Conservation (phyloP, 2,113 vertebrate species). For the Gymnorhina tibicen region DNA sequence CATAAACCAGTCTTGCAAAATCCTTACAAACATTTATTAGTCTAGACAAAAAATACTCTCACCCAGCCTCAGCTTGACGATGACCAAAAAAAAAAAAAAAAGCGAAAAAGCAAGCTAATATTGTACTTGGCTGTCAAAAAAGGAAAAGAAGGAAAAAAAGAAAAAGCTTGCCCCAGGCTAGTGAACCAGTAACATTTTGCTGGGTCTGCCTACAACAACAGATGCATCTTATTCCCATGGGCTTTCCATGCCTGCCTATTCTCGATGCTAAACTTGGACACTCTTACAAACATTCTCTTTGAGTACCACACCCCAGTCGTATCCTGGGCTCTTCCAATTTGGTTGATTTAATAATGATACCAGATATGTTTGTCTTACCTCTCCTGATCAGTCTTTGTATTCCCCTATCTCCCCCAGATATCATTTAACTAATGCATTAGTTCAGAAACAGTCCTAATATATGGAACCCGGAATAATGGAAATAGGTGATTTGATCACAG, state of each 20-base stretch:
- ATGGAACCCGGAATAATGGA: background rate
- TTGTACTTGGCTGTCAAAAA: conserved; percentile 39
- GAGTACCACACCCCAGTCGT: background rate
- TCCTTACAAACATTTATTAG: conserved; percentile 53
- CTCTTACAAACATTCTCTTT: background rate
- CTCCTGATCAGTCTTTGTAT: background rate
- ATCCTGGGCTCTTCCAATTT: background rate
- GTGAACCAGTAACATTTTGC: conserved; percentile 50
- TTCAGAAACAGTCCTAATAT: background rate
- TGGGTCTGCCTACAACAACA: conserved; percentile 24
- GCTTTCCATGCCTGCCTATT: conserved; percentile 12
- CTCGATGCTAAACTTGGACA: conserved; percentile 40
- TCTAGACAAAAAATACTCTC: conserved; percentile 62
- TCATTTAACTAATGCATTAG: background rate
- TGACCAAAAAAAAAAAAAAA: background rate
- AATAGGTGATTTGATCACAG: background rate
- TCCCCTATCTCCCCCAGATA: background rate
- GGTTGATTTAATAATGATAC: background rate
- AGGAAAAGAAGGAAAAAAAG: background rate
- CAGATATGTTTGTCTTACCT: background rate
- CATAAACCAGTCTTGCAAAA: conserved; percentile 59
- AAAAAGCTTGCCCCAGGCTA: conserved; percentile 23
- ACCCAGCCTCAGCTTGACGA: background rate
- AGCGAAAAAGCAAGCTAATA: background rate
- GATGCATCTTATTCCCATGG: background rate